Evolutionary conservation across 2,113 vertebrate genomes (phyloP).

Genomic region (Xenus cinereus): DNA sequence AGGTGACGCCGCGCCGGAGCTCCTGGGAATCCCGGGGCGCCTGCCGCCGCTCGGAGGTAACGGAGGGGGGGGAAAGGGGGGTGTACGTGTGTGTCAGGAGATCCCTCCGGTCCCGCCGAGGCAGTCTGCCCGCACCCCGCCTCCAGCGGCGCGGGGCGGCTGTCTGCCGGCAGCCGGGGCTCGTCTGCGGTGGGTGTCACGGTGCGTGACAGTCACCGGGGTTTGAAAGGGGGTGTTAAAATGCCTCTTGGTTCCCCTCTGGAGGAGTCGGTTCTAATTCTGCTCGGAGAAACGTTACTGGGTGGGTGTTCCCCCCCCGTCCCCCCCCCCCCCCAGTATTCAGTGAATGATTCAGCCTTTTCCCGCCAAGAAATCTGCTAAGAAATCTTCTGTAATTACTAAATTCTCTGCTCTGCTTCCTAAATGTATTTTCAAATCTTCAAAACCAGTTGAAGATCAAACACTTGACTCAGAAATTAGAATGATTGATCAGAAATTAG

Average conservation of each 20-base stretch:
- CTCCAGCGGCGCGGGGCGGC: no score
- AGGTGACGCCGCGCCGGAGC: rapidly evolving
- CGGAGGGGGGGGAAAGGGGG: no score
- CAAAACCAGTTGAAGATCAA: not conserved
- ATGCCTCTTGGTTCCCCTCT: no score
- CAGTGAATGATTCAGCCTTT: not conserved
- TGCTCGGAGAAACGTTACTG: not conserved
- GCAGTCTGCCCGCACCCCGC: not conserved
- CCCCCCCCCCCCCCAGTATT: not conserved
- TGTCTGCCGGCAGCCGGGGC: not conserved
- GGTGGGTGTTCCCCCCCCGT: no score
- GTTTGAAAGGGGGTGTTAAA: rapidly evolving
- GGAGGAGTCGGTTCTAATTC: not conserved
- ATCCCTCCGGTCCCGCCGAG: no score
- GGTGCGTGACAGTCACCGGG: not conserved
- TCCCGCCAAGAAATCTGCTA: not conserved
- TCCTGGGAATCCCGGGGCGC: rapidly evolving
- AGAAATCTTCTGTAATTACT: not conserved
- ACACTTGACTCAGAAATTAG: not conserved
- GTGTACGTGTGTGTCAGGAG: no score
- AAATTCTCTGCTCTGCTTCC: not conserved
- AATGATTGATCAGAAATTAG: not conserved
- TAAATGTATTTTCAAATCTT: not conserved
- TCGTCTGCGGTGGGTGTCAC: rapidly evolving
- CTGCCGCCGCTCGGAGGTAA: not conserved